phyloP scores from a whole-genome alignment of 2,113 vertebrate genomes.

The Takifugu bimaculatus region DNA sequence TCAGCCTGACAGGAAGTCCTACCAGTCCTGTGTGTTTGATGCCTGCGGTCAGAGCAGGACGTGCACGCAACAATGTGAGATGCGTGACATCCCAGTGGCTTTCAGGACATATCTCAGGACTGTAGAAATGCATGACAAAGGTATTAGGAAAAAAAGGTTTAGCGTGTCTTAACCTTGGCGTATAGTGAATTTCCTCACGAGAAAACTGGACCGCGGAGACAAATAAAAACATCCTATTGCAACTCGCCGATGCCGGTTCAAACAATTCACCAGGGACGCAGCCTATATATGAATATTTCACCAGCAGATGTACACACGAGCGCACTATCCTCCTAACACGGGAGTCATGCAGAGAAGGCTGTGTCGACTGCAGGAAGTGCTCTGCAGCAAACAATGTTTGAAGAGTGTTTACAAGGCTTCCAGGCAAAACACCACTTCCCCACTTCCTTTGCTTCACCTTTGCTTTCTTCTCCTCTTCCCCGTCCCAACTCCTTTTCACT shows the following conservation, averaged over 20 bases:
- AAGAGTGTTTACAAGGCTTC: slow-evolving; percentile 39
- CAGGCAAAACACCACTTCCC: slow-evolving; percentile 35
- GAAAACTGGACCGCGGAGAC: background rate
- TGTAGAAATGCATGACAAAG: background rate
- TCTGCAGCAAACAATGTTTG: slow-evolving; percentile 41
- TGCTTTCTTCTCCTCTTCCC: background rate
- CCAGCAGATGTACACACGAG: slow-evolving; percentile 1
- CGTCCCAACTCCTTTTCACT: too few relatives aligned
- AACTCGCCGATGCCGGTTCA: slow-evolving; percentile 4
- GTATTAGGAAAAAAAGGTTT: background rate
- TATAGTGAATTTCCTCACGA: background rate
- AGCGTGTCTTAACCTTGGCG: background rate
- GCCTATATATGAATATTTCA: slow-evolving; percentile 26
- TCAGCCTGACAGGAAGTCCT: too few relatives aligned
- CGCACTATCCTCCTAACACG: background rate
- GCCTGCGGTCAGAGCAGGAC: too few relatives aligned
- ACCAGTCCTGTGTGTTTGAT: too few relatives aligned
- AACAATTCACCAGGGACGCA: slow-evolving; percentile 22
- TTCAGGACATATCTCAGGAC: too few relatives aligned
- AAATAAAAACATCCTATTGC: slow-evolving; percentile 18
- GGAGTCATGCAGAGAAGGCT: slow-evolving; percentile 13
- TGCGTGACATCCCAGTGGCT: too few relatives aligned
- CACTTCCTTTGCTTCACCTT: slow-evolving; percentile 6
- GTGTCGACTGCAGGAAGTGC: slow-evolving; percentile 32
- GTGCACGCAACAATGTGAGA: too few relatives aligned